These are phyloP conservation scores for Steinernema feltiae DNA, from an alignment of 1,140 invertebrate species.

Conservation along the genomic window DNA sequence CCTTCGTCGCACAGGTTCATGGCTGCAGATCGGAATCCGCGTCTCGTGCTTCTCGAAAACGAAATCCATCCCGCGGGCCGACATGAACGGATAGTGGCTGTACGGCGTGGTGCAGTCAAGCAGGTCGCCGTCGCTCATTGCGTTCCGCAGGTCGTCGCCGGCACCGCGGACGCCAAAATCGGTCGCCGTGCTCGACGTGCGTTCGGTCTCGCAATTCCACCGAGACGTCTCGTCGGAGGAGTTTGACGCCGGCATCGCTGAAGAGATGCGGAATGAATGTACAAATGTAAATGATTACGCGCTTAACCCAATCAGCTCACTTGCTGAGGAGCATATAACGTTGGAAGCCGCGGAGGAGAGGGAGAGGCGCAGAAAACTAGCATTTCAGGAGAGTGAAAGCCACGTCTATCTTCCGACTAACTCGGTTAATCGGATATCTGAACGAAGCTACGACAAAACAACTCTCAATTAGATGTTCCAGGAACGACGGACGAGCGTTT, in stretches of 20 bases:
- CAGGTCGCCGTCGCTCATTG: slow-evolving; percentile 6
- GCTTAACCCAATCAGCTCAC: slow-evolving; percentile 4
- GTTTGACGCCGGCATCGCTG: neutral
- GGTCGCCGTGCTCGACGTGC: neutral
- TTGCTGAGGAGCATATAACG: neutral
- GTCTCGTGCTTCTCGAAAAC: neutral
- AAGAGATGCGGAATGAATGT: neutral
- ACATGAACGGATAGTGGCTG: slow-evolving; percentile 8
- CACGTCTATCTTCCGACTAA: no score
- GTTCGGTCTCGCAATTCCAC: slow-evolving; percentile 8
- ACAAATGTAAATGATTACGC: slow-evolving; percentile 14
- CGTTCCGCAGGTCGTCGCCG: neutral
- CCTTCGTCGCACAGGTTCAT: neutral
- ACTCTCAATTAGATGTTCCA: no score
- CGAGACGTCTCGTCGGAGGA: neutral
- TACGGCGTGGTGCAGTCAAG: neutral
- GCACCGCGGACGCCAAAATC: neutral
- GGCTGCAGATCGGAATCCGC: neutral
- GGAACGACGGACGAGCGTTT: no score
- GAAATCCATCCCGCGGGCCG: neutral
- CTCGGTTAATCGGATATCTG: no score
- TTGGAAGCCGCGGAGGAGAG: slow-evolving; percentile 64
- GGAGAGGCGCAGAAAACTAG: neutral
- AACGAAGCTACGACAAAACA: no score
- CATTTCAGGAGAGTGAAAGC: no score